phyloP scores from a whole-genome alignment of 2,797 vertebrate species.

The Saxicola maurus region DNA sequence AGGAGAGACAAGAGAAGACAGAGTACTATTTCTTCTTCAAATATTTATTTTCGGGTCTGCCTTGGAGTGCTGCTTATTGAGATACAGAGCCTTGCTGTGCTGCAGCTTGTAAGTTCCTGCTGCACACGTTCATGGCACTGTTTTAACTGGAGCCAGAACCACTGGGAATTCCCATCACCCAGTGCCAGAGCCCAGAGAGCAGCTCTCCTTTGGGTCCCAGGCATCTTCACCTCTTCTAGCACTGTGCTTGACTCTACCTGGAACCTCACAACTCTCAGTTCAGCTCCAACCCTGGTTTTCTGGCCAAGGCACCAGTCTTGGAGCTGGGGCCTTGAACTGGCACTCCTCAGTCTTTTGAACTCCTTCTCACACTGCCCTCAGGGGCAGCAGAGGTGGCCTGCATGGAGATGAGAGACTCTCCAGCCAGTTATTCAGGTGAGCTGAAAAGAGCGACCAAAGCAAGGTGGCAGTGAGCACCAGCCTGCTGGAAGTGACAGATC shows the following conservation, averaged over 20 bases:
- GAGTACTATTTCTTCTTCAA: constrained; percentile 51
- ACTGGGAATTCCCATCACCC: not conserved
- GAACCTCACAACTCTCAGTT: not conserved
- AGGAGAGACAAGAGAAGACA: constrained; percentile 18
- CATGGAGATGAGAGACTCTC: not conserved
- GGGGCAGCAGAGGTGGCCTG: not conserved
- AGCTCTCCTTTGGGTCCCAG: not conserved
- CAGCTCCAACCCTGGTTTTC: not conserved
- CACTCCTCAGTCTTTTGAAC: not conserved
- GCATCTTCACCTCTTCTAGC: not conserved
- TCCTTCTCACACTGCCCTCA: not conserved
- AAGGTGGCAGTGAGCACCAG: not conserved
- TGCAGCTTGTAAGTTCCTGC: not conserved
- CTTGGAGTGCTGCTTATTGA: constrained; percentile 36
- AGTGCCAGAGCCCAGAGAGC: not conserved
- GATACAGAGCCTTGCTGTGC: not conserved
- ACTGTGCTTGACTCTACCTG: not conserved
- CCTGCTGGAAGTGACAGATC: constrained; percentile 1
- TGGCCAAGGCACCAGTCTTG: not conserved
- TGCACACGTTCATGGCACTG: not conserved
- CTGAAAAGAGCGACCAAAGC: not conserved
- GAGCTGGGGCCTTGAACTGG: not conserved
- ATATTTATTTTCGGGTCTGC: constrained; percentile 60
- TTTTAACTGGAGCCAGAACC: not conserved
- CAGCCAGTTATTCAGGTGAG: not conserved